A percentile compares a stretch with the other conserved stretches of the same genome.
Evolutionary conservation across 2,888 invertebrate genomes (phyloP).

Genomic region (Diplazon laetatorius): DNA sequence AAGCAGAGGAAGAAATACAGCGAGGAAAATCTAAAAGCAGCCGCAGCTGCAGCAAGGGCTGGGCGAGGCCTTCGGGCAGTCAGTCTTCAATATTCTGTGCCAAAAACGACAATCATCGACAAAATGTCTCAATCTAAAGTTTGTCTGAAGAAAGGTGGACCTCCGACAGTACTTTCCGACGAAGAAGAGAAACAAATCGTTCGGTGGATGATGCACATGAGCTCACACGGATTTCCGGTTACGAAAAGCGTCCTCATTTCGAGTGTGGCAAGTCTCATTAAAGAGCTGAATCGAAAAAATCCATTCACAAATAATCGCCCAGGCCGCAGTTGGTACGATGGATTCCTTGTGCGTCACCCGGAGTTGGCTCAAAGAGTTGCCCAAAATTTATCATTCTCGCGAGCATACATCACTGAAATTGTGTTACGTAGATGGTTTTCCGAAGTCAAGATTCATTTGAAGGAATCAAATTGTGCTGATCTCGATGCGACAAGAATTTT

Average conservation of each 20-base stretch:
- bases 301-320: slow-evolving; percentile 62
- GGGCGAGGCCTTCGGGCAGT: slow-evolving; percentile 19
- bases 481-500: slow-evolving; percentile 22
- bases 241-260: slow-evolving; percentile 51
- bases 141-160: slow-evolving; percentile 16
- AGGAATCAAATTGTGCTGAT: slow-evolving; percentile 6
- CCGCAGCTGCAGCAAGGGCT: slow-evolving; percentile 13
- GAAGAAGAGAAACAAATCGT: slow-evolving; percentile 17
- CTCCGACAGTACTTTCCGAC: slow-evolving; percentile 18
- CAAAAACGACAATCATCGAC: slow-evolving; percentile 23
- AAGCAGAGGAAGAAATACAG: slow-evolving; percentile 13
- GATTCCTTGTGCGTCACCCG: slow-evolving; percentile 48
- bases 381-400: slow-evolving; percentile 26
- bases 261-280: slow-evolving; percentile 60
- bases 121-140: slow-evolving; percentile 15
- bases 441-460: slow-evolving; percentile 18
- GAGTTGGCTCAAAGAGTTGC: slow-evolving; percentile 37
- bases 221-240: slow-evolving; percentile 32
- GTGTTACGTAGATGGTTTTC: slow-evolving; percentile 33
- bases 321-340: slow-evolving; percentile 60
- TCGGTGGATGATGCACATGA: slow-evolving; percentile 13
- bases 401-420: slow-evolving; percentile 25
- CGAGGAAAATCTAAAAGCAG: slow-evolving; percentile 21
- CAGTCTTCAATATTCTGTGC: slow-evolving; percentile 17
- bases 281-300: slow-evolving; percentile 52